Base-by-base conservation (phyloP, 2,113 vertebrate species). In the Notarius lentiginosus region DNA sequence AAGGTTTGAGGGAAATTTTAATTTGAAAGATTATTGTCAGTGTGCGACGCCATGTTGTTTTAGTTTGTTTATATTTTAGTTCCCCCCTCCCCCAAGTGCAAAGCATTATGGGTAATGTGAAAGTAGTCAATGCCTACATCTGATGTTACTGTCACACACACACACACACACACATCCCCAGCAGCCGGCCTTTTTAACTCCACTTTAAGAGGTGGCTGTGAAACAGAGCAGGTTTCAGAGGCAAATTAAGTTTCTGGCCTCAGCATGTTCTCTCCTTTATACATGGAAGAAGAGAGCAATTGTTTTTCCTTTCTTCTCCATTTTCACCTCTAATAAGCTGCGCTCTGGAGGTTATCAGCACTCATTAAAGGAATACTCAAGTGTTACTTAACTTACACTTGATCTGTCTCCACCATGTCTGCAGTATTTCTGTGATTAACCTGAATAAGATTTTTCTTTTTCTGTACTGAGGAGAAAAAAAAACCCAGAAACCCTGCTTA, bases 261-360 rank as follows among this genome's bases (percentile, higher is more conserved):
- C 80, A 34, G 80, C 56, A 87, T 68, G 70, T 55, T 83, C 70
- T 56, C 72, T 73, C 17, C 56, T 76, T 83, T 83, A 22, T 77
- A 56, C 9, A 22, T 18, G 27, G 55, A 61, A 70, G 49, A 83
- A 83, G 55, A 56, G 60, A 85, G 82, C 55, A 34, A 47, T 56
- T 63, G 70, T 79, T 72, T 83, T 75, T 61, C 9, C 49, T 27
- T 72, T 47, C 86, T 56, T 61, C 66, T 73, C 15, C 34, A 22
- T 58, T 63, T 58, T 66, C 85, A 61, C 65, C 72, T 27, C 60
- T 34, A 27, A 41, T n/a, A 77, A 14, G 18, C 34, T 60, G 63
- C 10, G 24, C 41, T 58, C 79, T 53, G 66, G 20, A 86, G 80
- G 75, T 87, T 84, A 65, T 89, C 89, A 73, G 60, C 60, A 84